phyloP scores from a whole-genome alignment of 2,888 invertebrate genomes.

The Pyralis farinalis region DNA sequence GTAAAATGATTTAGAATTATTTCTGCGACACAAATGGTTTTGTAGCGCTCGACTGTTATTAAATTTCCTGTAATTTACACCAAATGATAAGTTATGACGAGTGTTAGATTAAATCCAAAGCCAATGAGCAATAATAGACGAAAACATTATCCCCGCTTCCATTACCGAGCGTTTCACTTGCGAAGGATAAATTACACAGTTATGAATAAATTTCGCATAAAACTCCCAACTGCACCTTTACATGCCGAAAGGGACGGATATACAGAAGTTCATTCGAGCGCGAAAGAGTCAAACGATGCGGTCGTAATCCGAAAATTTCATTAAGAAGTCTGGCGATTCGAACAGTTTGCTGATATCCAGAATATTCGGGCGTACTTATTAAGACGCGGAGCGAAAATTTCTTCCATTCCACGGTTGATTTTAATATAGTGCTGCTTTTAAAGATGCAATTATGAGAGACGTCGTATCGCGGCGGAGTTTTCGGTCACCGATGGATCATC shows the following conservation, averaged over 20 bases:
- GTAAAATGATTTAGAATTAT: too few relatives aligned
- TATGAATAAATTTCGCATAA: conserved; percentile 82
- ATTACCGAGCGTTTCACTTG: conserved; percentile 73
- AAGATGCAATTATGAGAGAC: conserved; percentile 42
- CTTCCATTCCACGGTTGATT: conserved; percentile 57
- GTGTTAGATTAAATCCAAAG: conserved; percentile 63
- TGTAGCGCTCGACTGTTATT: conserved; percentile 23
- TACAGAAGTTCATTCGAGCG: conserved; percentile 23
- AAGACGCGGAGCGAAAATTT: conserved; percentile 56
- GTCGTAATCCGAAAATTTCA: conserved; percentile 79
- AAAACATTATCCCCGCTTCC: conserved; percentile 59
- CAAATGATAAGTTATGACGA: conserved; percentile 56
- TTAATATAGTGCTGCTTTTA: conserved; percentile 55
- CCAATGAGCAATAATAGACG: conserved; percentile 62
- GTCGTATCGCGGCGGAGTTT: conserved; percentile 27
- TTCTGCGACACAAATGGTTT: too few relatives aligned
- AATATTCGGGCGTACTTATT: conserved; percentile 70
- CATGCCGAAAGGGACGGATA: conserved; percentile 54
- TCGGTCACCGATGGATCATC: conserved; percentile 29
- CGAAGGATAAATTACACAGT: conserved; percentile 78
- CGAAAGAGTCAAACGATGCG: conserved; percentile 39
- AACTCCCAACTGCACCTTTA: conserved; percentile 77
- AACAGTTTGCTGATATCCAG: conserved; percentile 72
- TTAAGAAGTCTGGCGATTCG: conserved; percentile 74
- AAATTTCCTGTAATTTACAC: conserved; percentile 47